Conservation (phyloP, 2,797 vertebrate species). For the Fratercula arctica region DNA sequence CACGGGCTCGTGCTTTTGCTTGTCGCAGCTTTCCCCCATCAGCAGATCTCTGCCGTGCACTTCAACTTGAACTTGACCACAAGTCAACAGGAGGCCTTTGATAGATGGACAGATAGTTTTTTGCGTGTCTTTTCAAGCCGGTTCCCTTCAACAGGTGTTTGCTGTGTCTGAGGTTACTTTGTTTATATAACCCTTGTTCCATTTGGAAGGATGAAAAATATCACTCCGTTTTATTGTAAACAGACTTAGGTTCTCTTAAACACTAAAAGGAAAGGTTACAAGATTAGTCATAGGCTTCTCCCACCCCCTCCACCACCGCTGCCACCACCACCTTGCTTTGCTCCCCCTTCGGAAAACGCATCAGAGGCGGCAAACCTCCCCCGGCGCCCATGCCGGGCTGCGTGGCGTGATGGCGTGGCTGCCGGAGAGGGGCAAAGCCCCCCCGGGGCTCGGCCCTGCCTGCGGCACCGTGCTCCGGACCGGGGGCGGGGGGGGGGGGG, state of each 20-base stretch:
- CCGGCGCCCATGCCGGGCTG: background rate
- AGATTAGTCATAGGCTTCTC: constrained; percentile 80
- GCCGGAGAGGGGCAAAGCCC: background rate
- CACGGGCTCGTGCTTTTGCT: background rate
- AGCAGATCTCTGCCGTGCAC: background rate
- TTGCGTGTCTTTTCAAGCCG: constrained; percentile 22
- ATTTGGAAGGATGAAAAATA: constrained; percentile 88
- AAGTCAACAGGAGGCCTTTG: constrained; percentile 23
- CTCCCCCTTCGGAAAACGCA: background rate
- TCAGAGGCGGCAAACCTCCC: constrained; percentile 13
- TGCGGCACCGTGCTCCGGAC: constrained; percentile 42
- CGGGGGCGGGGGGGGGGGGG: background rate
- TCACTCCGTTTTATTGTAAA: constrained; percentile 80
- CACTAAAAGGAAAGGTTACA: constrained; percentile 81
- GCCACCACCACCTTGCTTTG: background rate
- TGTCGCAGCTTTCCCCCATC: background rate
- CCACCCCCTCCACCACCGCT: background rate
- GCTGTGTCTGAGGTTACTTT: constrained; percentile 86
- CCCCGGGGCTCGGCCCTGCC: background rate
- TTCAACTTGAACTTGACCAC: constrained; percentile 55
- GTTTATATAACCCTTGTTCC: constrained; percentile 87
- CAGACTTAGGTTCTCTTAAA: constrained; percentile 79
- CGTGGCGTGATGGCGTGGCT: background rate
- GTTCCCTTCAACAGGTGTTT: constrained; percentile 87
- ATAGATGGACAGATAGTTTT: background rate